Evolutionary conservation across 2,113 vertebrate genomes (phyloP), one percentile per base, ranked within the genome.

Genomic region (Mesembrinibis cayennensis): DNA sequence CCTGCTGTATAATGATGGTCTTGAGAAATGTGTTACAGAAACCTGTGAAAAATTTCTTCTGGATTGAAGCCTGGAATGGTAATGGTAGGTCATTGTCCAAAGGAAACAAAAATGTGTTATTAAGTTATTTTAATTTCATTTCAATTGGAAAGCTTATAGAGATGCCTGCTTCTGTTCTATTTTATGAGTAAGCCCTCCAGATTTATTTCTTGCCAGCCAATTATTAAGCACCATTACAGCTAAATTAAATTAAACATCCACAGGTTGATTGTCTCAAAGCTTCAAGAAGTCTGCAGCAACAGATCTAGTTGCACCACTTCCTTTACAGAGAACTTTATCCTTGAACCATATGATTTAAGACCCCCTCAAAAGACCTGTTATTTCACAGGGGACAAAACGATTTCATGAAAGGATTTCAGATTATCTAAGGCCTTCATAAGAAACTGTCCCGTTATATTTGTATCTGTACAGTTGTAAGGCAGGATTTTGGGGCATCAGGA

Each of bases 101-200:
- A 95, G 58, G 76, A 96, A 96, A 94, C 85, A 83, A 90, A 94
- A 96, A 93, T 76, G 62, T 95, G 78, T 95, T 97, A 95, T 95
- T 96, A 95, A 96, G 78, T 96, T 96, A 95, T 96, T 97, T 94
- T 94, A 95, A 91, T 95, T 93, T 90, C 23, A 92, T 96, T 96
- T 95, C 55, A 89, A 29, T 93, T 92, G 82, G 70, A 96, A 97
- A 82, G 50, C 91, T 94, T 93, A 63, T 87, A 89, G 89, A 82
- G n/a, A 73, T 82, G 44, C 62, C 62, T 92, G 53, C 66, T 96
- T 95, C 82, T 96, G 82, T 96, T 97, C 90, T 82, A 26, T 94
- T 92, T 94, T 91, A 82, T 65, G 53, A 72, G 38, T 82, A 93
- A 85, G 30, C 69, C 63, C 34, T 95, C 76, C 50, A 86, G 87